A percentile compares a stretch with the other conserved stretches of the same genome.
These are phyloP conservation scores for Sinocyclocheilus maitianheensis DNA, from an alignment of 2,113 vertebrate genomes.

Conservation along the genomic window DNA sequence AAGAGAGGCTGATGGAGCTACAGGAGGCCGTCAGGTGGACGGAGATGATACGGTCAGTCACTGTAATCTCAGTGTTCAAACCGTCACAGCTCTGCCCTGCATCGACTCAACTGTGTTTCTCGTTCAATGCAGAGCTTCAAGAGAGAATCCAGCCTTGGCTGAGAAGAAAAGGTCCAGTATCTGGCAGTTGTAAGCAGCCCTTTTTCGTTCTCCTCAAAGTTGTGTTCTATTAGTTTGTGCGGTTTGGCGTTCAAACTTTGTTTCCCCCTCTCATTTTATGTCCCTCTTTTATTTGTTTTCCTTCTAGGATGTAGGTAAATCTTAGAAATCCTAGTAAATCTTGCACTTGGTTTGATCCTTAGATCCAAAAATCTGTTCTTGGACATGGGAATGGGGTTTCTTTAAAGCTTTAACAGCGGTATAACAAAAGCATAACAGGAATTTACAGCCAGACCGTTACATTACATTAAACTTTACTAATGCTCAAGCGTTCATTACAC, in stretches of 20 bases:
- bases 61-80: not conserved
- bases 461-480: conserved; percentile 24
- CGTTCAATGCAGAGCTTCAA: conserved; percentile 83
- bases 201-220: conserved; percentile 17
- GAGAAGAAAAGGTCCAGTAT: conserved; percentile 99
- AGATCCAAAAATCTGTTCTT: conserved; percentile 57
- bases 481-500: not conserved
- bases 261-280: conserved; percentile 36
- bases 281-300: conserved; percentile 54
- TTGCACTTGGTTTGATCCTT: conserved; percentile 51
- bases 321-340: conserved; percentile 51
- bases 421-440: not conserved
- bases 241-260: conserved; percentile 34
- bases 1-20: conserved; percentile 98
- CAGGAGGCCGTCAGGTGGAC: conserved; percentile 98
- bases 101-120: not conserved
- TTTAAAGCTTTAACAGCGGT: conserved; percentile 30
- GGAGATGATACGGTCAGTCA: conserved; percentile 92
- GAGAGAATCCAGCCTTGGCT: conserved; percentile 89
- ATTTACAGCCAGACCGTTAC: conserved; percentile 24
- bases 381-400: conserved; percentile 49
- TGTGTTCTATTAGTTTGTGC: not conserved
- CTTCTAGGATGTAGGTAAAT: conserved; percentile 81
- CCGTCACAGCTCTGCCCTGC: not conserved
- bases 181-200: conserved; percentile 95